These are phyloP conservation scores for Gambelia wislizenii DNA, from an alignment of 2,797 vertebrate species.

Conservation along the genomic window DNA sequence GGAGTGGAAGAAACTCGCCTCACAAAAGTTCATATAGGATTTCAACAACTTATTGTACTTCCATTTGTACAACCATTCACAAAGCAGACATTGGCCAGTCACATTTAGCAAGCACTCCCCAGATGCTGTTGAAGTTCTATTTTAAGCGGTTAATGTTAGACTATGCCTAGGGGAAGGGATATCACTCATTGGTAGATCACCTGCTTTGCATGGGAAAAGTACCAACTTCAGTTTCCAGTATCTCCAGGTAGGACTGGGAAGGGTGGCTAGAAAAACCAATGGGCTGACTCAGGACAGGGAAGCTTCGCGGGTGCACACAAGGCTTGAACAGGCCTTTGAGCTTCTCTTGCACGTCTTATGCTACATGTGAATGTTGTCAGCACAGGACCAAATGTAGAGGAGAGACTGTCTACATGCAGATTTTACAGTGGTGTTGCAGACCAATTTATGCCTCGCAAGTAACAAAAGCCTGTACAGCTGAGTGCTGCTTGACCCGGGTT, in stretches of 20 bases:
- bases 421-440: neutral
- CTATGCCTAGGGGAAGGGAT: neutral
- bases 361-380: neutral
- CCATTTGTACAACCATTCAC: neutral
- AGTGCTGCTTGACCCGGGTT: slow-evolving; percentile 33
- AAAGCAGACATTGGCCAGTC: neutral
- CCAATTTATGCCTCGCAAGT: neutral
- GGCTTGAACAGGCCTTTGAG: neutral
- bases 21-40: neutral
- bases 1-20: neutral
- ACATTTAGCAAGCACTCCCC: neutral
- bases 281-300: neutral
- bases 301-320: neutral
- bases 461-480: neutral
- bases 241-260: neutral
- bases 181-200: neutral
- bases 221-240: too few relatives aligned
- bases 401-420: neutral
- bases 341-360: neutral
- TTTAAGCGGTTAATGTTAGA: neutral
- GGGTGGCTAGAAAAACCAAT: neutral
- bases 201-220: neutral
- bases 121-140: too few relatives aligned
- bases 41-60: neutral
- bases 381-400: neutral